A percentile compares a stretch with the other conserved stretches of the same genome.
Conservation (phyloP, 2,797 vertebrate genomes). For the Dendrocincla fuliginosa region DNA sequence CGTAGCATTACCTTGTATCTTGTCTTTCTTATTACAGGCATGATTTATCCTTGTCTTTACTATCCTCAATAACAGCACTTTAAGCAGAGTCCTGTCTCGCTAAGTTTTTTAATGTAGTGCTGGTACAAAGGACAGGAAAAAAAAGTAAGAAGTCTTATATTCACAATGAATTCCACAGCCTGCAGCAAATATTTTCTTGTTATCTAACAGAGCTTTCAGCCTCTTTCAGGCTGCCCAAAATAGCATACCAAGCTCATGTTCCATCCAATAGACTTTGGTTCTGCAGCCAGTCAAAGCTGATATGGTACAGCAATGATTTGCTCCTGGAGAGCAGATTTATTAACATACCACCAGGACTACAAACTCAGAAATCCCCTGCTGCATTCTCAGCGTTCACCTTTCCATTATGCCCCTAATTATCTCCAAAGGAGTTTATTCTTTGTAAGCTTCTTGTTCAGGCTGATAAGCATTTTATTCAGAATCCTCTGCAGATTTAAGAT, state of each 20-base stretch:
- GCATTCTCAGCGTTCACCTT: neutral
- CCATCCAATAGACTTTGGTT: neutral
- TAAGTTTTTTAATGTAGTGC: neutral
- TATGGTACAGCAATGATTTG: neutral
- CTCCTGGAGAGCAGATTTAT: neutral
- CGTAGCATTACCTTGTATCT: neutral
- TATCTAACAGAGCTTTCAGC: neutral
- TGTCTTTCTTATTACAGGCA: neutral
- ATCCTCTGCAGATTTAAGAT: neutral
- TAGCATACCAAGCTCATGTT: neutral
- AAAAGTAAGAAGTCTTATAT: neutral
- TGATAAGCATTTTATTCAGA: neutral
- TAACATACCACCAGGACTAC: neutral
- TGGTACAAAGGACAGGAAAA: neutral
- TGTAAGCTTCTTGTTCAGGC: neutral
- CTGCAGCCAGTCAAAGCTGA: neutral
- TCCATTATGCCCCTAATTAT: neutral
- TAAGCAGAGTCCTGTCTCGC: neutral
- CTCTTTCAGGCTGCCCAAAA: neutral
- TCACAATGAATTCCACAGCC: neutral
- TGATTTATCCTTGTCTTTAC: neutral
- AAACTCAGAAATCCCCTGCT: neutral
- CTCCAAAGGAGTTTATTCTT: neutral
- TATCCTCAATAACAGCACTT: neutral
- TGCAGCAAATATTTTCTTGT: neutral